Evolutionary conservation across 2,888 invertebrate genomes (phyloP).

Genomic region (Allophyes oxyacanthae): DNA sequence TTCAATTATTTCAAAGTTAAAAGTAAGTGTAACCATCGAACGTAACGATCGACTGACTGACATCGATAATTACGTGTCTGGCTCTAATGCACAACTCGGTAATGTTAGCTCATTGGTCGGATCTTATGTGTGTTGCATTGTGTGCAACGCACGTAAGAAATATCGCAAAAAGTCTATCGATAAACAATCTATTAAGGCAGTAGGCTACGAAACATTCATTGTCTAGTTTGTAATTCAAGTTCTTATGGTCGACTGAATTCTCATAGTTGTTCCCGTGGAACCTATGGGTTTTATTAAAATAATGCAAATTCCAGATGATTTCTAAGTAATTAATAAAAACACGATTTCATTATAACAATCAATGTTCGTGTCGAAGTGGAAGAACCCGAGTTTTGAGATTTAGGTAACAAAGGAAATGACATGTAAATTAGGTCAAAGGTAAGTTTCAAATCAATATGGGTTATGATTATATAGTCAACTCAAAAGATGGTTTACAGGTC

Average conservation of each 20-base stretch:
- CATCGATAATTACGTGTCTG: conserved; percentile 49
- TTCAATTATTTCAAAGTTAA: not conserved
- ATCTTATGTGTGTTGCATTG: conserved; percentile 47
- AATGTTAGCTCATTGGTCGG: conserved; percentile 47
- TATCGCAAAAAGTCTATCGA: conserved; percentile 35
- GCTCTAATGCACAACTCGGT: conserved; percentile 51
- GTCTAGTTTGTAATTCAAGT: conserved; percentile 31
- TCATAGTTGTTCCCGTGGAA: conserved; percentile 35
- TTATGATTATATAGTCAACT: too few species aligned
- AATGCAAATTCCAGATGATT: conserved; percentile 27
- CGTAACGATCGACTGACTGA: conserved; percentile 32
- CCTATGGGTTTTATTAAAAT: conserved; percentile 15
- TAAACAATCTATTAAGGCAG: conserved; percentile 39
- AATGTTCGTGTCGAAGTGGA: too few species aligned
- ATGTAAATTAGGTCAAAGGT: too few species aligned
- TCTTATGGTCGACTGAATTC: conserved; percentile 31
- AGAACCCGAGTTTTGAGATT: too few species aligned
- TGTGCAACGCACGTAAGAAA: conserved; percentile 34
- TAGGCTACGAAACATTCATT: conserved; percentile 52
- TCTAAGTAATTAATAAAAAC: conserved; percentile 10
- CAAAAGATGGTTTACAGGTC: too few species aligned
- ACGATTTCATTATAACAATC: too few species aligned
- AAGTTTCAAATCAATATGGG: too few species aligned
- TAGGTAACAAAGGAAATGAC: too few species aligned
- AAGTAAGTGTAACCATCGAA: conserved; percentile 29